Percentiles rank a stretch among this genome's conserved stretches.
phyloP scores from a whole-genome alignment of 1,140 invertebrate genomes.

The Diuraphis noxia region DNA sequence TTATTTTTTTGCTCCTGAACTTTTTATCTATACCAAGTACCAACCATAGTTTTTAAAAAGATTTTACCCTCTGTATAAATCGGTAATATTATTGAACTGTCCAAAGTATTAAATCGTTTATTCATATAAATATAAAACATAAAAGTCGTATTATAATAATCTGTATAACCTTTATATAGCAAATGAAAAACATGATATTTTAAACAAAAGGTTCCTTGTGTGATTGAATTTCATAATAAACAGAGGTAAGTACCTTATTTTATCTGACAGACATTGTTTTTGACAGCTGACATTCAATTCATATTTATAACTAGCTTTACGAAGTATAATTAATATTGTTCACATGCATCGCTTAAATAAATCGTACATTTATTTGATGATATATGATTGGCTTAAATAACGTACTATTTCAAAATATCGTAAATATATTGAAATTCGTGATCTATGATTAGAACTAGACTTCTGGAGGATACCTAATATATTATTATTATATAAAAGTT shows the following conservation, averaged over 20 bases:
- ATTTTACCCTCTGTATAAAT: too few relatives aligned
- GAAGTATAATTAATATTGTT: neutral
- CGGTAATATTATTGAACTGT: too few relatives aligned
- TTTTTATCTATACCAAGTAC: too few relatives aligned
- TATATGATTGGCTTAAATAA: neutral
- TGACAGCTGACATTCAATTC: neutral
- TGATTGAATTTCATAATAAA: neutral
- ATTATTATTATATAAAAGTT: neutral
- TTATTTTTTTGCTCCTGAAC: too few relatives aligned
- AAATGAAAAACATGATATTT: neutral
- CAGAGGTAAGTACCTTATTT: neutral
- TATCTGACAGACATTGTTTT: constrained; percentile 28
- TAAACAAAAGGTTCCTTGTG: neutral
- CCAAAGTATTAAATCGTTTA: too few relatives aligned
- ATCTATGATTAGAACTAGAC: neutral
- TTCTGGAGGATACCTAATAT: neutral
- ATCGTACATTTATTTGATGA: neutral
- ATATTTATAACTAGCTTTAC: neutral
- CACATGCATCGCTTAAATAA: neutral
- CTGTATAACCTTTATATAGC: neutral
- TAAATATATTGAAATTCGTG: neutral
- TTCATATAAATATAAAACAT: neutral
- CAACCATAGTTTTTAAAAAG: too few relatives aligned
- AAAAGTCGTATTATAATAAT: neutral
- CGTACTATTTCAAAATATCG: neutral